Conservation (phyloP, 2,797 vertebrate genomes). For the Nannoperca obscura region DNA sequence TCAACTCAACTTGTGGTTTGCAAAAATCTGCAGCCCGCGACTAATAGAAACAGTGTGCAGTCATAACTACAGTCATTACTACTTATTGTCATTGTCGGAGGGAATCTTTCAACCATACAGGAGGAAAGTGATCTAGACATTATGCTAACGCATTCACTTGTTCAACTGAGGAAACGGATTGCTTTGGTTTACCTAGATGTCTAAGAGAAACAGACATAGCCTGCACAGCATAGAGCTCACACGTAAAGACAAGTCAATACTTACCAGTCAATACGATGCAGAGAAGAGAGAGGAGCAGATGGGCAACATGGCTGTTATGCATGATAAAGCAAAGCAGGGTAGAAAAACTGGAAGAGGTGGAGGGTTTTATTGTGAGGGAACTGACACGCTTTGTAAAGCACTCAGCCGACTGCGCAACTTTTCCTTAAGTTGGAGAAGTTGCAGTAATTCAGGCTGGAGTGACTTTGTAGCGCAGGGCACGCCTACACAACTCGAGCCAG, state of each 20-base stretch:
- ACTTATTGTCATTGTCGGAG: background rate
- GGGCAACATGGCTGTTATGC: conserved; percentile 78
- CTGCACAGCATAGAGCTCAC: background rate
- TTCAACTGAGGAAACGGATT: background rate
- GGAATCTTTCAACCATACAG: background rate
- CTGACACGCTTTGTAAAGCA: conserved; percentile 44
- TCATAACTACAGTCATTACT: conserved; percentile 4
- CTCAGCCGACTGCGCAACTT: conserved; percentile 70
- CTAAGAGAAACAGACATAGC: conserved; percentile 7
- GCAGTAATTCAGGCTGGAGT: conserved; percentile 82
- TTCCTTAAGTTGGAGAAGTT: conserved; percentile 84
- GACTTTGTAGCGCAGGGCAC: conserved; percentile 82
- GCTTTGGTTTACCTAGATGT: conserved; percentile 20
- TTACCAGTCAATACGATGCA: conserved; percentile 86
- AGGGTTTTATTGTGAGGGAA: conserved; percentile 11
- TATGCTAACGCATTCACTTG: background rate
- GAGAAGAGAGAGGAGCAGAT: conserved; percentile 80
- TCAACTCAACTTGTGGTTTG: conserved; percentile 20
- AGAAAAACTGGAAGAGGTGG: conserved; percentile 1
- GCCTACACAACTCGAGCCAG: conserved; percentile 69
- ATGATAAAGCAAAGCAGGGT: conserved; percentile 78
- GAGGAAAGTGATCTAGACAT: background rate
- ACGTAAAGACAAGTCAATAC: conserved; percentile 42
- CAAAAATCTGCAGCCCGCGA: conserved; percentile 10
- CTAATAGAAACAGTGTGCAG: conserved; percentile 17